Evolutionary conservation across 2,888 invertebrate species (phyloP), one percentile per base, ranked within the genome.

Genomic region (Scaeva pyrastri): DNA sequence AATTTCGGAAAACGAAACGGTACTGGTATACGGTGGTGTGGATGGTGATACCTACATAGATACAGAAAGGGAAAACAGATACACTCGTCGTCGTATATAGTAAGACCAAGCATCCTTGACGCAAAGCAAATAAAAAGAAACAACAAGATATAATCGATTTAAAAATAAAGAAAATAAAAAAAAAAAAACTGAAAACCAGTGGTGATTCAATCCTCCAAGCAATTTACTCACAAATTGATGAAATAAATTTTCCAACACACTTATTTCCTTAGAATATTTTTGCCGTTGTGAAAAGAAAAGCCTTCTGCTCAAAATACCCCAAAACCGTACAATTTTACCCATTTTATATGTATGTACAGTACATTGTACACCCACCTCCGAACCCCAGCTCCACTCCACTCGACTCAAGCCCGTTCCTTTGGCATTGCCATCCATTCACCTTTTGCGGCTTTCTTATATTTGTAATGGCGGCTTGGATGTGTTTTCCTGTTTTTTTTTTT

Each of bases 181-280:
- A 70, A 75, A 84, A 83, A 74, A 31, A 31, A 8, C 31, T 31
- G 74, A 78, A 82, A 78, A 80, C 68, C 88, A 87, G 87, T 88
- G 86, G 88, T 87, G 88, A 88, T 89, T 88, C 88, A 90, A 90
- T 91, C 90, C 91, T 91, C 90, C 90, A 90, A 91, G 90, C 91
- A 91, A 91, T 91, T 91, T 91, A 91, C 90, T 91, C 90, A 89
- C 89, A 91, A 91, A 91, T 91, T 91, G 91, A 91, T 91, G 91
- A 91, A 91, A 91, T 91, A 91, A 90, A 91, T 91, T 91, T 91
- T 91, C 90, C 90, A 90, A 89, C 89, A 90, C 91, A 90, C 90
- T 90, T 90, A 89, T 88, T 90, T 88, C 81, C 88, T 88, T 88
- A 72, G 52, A 66, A 80, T 62, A 70, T 74, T 60, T 79, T 48